Evolutionary conservation across 1,140 invertebrate genomes (phyloP).

Genomic region (Leptinotarsa undecemlineata): DNA sequence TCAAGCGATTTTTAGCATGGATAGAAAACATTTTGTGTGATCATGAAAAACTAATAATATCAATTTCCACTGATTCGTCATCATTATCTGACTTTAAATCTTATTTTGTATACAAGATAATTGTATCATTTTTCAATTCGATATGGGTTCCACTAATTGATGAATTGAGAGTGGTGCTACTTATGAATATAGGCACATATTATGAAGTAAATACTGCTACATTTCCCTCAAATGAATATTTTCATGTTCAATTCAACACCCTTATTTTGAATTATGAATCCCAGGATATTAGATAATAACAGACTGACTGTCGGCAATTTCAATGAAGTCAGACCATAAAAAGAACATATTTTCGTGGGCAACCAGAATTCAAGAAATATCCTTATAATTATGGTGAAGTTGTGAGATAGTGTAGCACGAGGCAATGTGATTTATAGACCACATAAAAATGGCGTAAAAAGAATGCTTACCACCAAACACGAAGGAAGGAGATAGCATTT

Average conservation of each 20-base stretch:
- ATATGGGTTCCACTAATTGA: too few relatives aligned
- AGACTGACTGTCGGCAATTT: neutral
- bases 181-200: too few relatives aligned
- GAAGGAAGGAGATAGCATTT: conserved; percentile 13
- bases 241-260: conserved; percentile 14
- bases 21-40: too few relatives aligned
- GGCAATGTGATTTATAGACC: conserved; percentile 13
- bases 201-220: too few relatives aligned
- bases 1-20: too few relatives aligned
- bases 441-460: conserved; percentile 10
- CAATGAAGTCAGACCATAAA: neutral
- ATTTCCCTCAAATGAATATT: neutral
- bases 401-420: neutral
- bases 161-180: too few relatives aligned
- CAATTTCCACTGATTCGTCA: too few relatives aligned
- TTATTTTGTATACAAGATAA: too few relatives aligned
- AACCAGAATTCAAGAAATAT: neutral
- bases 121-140: too few relatives aligned
- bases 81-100: too few relatives aligned
- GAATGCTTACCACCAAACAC: conserved; percentile 16
- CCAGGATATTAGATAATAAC: neutral
- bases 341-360: neutral
- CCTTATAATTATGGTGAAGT: neutral
- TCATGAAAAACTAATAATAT: too few relatives aligned
- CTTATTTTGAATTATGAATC: conserved; percentile 20